These are phyloP conservation scores for Philaenus spumarius DNA, from an alignment of 1,140 invertebrate species.

Conservation along the genomic window DNA sequence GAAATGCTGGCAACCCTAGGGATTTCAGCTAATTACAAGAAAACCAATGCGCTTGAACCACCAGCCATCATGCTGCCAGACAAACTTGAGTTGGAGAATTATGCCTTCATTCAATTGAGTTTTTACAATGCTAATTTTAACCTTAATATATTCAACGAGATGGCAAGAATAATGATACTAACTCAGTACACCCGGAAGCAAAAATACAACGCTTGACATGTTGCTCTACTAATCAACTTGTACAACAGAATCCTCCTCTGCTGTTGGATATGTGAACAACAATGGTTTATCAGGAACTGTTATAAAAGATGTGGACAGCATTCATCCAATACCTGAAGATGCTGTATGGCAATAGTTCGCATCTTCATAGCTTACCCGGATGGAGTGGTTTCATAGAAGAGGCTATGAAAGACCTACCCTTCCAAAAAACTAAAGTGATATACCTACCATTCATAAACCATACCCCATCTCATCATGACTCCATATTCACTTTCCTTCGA, in stretches of 20 bases:
- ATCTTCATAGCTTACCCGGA: not conserved
- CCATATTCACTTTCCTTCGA: not conserved
- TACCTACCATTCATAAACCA: too few species aligned
- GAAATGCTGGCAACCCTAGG: not conserved
- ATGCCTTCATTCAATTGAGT: not conserved
- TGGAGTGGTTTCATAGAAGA: not conserved
- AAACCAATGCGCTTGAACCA: not conserved
- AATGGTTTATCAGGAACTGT: not conserved
- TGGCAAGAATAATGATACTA: not conserved
- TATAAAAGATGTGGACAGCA: not conserved
- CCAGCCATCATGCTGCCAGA: not conserved
- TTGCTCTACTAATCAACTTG: not conserved
- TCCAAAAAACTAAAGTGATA: not conserved
- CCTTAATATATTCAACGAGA: not conserved
- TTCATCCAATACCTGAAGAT: too few species aligned
- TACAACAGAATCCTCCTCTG: too few species aligned
- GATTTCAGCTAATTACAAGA: not conserved
- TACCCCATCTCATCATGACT: not conserved
- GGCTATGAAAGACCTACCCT: too few species aligned
- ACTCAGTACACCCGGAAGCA: not conserved
- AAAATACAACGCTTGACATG: not conserved
- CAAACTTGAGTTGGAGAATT: not conserved
- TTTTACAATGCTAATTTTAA: not conserved
- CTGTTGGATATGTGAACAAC: not conserved
- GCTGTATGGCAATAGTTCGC: not conserved